phyloP scores from a whole-genome alignment of 2,888 invertebrate genomes.

The Drosophila fulvimacula region DNA sequence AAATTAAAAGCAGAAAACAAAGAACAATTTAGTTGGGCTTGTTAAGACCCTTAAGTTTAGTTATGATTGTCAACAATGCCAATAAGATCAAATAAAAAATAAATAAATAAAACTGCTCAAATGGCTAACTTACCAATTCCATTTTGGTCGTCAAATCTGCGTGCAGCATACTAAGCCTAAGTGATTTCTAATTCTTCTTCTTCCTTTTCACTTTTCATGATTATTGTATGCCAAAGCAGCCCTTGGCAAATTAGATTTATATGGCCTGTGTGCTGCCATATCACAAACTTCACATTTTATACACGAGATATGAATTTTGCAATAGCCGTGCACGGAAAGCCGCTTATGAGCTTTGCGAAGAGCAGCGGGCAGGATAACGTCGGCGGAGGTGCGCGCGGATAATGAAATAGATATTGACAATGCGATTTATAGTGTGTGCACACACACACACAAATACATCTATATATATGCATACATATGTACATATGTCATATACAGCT shows the following conservation, averaged over 20 bases:
- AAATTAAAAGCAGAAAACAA: too few species aligned
- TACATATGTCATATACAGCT: neutral
- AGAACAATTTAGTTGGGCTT: too few species aligned
- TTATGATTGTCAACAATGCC: too few species aligned
- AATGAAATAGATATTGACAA: constrained; percentile 38
- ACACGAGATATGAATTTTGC: constrained; percentile 14
- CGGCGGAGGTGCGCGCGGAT: constrained; percentile 39
- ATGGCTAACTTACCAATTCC: neutral
- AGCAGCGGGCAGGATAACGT: constrained; percentile 28
- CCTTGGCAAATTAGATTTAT: constrained; percentile 37
- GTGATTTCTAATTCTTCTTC: neutral
- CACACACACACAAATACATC: too few species aligned
- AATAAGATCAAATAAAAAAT: too few species aligned
- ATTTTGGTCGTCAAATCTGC: neutral
- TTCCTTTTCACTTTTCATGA: constrained; percentile 1
- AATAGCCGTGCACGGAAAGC: constrained; percentile 64
- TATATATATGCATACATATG: neutral
- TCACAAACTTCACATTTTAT: constrained; percentile 13
- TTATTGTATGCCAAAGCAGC: constrained; percentile 15
- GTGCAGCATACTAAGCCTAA: neutral
- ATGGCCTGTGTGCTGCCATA: constrained; percentile 17
- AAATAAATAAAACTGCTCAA: too few species aligned
- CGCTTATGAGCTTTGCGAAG: constrained; percentile 76
- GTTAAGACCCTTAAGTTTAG: too few species aligned
- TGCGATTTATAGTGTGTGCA: constrained; percentile 1